Evolutionary conservation across 2,888 invertebrate genomes (phyloP).

Genomic region (Andricus curvator): DNA sequence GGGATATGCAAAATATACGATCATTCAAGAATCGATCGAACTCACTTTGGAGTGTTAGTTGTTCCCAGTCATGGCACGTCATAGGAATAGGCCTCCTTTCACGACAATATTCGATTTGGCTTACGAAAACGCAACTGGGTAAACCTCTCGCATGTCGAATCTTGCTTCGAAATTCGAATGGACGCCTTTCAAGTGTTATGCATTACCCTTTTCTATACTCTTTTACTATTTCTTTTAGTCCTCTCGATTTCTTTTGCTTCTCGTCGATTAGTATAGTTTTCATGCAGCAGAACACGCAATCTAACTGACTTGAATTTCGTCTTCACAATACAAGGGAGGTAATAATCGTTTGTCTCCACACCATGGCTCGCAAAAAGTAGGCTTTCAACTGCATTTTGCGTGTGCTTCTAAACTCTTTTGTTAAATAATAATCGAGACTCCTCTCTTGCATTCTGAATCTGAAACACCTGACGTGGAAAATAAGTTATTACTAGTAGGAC

Average conservation of each 20-base stretch:
- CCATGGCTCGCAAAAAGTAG: constrained; percentile 26
- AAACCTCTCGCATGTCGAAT: constrained; percentile 34
- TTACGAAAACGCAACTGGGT: constrained; percentile 19
- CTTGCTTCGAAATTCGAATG: constrained; percentile 7
- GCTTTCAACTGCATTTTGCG: constrained; percentile 24
- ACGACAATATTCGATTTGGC: constrained; percentile 30
- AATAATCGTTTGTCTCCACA: constrained; percentile 39
- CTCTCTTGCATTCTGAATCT: constrained; percentile 11
- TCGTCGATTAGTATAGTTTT: constrained; percentile 31
- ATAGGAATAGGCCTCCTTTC: constrained; percentile 28
- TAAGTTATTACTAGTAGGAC: constrained; percentile 32
- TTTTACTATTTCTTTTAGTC: constrained; percentile 38
- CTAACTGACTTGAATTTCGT: constrained; percentile 38
- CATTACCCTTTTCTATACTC: constrained; percentile 36
- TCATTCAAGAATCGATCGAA: constrained; percentile 32
- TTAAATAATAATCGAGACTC: constrained; percentile 24
- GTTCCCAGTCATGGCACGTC: constrained; percentile 32
- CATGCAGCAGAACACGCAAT: constrained; percentile 30
- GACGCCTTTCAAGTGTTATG: constrained; percentile 31
- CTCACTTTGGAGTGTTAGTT: constrained; percentile 23
- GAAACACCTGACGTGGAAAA: constrained; percentile 38
- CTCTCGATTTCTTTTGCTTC: constrained; percentile 25
- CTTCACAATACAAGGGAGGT: constrained; percentile 10
- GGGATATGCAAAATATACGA: constrained; percentile 37
- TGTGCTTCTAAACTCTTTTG: constrained; percentile 37